Evolutionary conservation across 1,140 invertebrate species (phyloP), one percentile per base, ranked within the genome.

Genomic region (Ctenoplectra terminalis): DNA sequence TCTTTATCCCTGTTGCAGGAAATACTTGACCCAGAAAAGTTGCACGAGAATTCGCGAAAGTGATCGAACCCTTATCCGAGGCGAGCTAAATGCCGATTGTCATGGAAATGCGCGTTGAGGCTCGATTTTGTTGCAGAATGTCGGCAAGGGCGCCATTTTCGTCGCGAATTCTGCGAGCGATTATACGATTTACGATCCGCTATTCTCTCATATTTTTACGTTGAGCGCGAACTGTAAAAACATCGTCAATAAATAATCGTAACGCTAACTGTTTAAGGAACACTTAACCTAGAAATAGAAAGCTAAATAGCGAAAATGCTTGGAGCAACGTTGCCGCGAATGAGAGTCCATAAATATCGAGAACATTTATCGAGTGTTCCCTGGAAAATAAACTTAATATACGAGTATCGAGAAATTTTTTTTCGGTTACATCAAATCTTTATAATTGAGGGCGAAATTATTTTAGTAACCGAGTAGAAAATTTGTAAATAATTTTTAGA

Each of bases 21-120:
- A 72, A 64, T 64, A 64, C 67, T 79, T 72, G 76, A 84, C 71
- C 70, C 50, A 63, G 73, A 77, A 81, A 81, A 61, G 69, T 58
- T 17, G 78, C 29, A 17, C 31, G 77, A 54, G 75, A 75, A 80
- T 61, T 58, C 56, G 56, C 56, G 50, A 78, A 72, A 80, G 76
- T 69, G 82, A 81, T 75, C 82, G 56, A 71, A 70, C 29, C n/a
- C 50, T 69, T 69, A 31, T 69, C 63, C 50, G 5, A 34, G 23
- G 23, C 34, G 26, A 20, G 4, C 50, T 69, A 46, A 69, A 69
- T 56, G 54, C 40, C 75, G 63, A 69, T 69, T 58, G 17, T 66
- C 48, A 56, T 67, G 61, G 61, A 67, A 76, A 76, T 67, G 56
- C 15, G 26, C 34, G 23, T 52, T 23, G 5, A 37, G 17, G 43